Conservation (phyloP, 2,797 vertebrate genomes). For the Schizopygopsis pylzovi region DNA sequence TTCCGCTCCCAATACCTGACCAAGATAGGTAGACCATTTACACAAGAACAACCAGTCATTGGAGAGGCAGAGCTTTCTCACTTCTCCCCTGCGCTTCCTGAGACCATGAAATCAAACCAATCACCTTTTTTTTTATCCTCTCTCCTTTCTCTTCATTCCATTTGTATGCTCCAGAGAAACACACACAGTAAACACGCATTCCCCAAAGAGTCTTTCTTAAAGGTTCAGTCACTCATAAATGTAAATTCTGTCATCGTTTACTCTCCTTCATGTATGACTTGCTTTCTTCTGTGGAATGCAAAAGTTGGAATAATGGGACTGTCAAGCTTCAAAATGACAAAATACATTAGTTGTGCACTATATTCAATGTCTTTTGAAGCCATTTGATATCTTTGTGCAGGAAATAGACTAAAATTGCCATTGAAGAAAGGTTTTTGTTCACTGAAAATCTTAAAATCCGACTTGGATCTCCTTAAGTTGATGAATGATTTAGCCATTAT, state of each 20-base stretch:
- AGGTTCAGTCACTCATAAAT: neutral
- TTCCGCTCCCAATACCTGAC: conserved; percentile 52
- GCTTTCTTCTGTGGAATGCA: neutral
- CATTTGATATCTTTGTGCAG: neutral
- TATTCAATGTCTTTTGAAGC: neutral
- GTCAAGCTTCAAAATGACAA: neutral
- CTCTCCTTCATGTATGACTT: neutral
- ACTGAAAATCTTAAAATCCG: neutral
- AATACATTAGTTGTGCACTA: neutral
- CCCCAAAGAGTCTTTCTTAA: neutral
- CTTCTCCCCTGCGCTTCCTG: conserved; percentile 3
- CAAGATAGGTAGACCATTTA: conserved; percentile 42
- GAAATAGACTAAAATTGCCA: neutral
- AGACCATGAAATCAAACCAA: conserved; percentile 30
- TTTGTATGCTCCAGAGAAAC: conserved; percentile 23
- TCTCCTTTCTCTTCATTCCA: conserved; percentile 19
- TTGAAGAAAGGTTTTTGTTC: neutral
- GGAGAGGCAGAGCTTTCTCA: conserved; percentile 15
- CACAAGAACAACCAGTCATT: conserved; percentile 19
- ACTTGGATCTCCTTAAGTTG: neutral
- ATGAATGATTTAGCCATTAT: too few relatives aligned
- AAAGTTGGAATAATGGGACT: neutral
- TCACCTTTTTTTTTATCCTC: neutral
- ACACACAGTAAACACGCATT: conserved; percentile 8
- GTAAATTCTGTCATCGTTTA: neutral